Conservation (phyloP, 2,797 vertebrate species). For the Phylloscopus collybita region DNA sequence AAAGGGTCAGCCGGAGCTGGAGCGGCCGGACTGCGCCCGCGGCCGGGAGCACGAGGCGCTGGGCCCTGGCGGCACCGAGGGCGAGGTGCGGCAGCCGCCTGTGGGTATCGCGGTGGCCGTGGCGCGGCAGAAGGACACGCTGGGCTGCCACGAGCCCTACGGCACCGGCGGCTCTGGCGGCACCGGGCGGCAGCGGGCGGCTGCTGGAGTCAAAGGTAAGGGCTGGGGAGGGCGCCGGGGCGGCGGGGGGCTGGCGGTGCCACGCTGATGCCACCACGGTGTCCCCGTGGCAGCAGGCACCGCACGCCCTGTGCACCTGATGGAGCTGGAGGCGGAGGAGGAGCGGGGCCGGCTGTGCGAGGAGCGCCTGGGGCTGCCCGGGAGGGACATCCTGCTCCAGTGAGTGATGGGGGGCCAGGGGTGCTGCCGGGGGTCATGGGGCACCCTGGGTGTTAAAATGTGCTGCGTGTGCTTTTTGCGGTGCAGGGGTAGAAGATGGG, state of each 20-base stretch:
- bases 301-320: conserved; percentile 81
- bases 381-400: conserved; percentile 91
- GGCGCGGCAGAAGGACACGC: conserved; percentile 90
- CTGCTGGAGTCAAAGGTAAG: conserved; percentile 76
- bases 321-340: conserved; percentile 86
- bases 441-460: background rate
- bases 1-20: conserved; percentile 83
- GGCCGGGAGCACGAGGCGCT: conserved; percentile 81
- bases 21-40: conserved; percentile 88
- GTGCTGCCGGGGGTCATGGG: background rate
- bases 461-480: background rate
- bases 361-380: conserved; percentile 87
- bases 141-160: conserved; percentile 79
- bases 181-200: conserved; percentile 80
- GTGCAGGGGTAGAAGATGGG: too few species aligned
- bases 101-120: conserved; percentile 95
- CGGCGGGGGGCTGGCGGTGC: rapidly evolving
- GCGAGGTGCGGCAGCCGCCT: conserved; percentile 93
- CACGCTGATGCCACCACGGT: background rate
- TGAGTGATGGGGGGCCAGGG: conserved; percentile 33
- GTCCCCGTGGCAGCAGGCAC: conserved; percentile 62
- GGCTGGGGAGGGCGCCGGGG: rapidly evolving
- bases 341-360: conserved; percentile 88
- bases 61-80: conserved; percentile 78
- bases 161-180: conserved; percentile 58